phyloP scores from a whole-genome alignment of 2,113 vertebrate species.

The Oophaga pumilio region DNA sequence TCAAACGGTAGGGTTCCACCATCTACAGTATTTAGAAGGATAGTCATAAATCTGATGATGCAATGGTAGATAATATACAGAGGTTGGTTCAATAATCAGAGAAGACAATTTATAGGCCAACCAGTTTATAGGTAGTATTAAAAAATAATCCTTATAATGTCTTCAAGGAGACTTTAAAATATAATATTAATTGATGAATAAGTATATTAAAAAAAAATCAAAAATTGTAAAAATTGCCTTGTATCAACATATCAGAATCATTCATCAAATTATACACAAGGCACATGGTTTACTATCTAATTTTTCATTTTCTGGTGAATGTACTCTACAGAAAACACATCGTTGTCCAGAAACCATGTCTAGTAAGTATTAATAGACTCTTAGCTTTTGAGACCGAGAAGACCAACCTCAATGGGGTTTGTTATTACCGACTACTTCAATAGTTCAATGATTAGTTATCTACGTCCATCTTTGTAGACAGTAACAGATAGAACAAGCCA shows the following conservation, averaged over 20 bases:
- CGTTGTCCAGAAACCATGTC: not conserved
- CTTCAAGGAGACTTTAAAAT: not conserved
- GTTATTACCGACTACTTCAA: not conserved
- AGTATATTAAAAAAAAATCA: not conserved
- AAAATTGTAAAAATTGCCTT: not conserved
- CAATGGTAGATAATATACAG: not conserved
- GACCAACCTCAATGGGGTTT: not conserved
- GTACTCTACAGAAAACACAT: not conserved
- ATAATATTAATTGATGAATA: not conserved
- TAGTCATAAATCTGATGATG: not conserved
- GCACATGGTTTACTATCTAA: not conserved
- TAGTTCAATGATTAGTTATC: not conserved
- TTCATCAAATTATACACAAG: not conserved
- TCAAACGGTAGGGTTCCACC: not conserved
- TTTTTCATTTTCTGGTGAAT: not conserved
- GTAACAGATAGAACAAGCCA: not conserved
- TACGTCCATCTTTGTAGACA: not conserved
- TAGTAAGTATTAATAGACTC: not conserved
- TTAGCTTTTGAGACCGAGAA: not conserved
- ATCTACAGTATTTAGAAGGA: not conserved
- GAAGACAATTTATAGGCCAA: not conserved
- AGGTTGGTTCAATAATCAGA: not conserved
- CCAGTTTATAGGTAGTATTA: not conserved
- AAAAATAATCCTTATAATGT: not conserved
- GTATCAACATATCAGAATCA: not conserved